phyloP scores from a whole-genome alignment of 2,113 vertebrate genomes.

The Podilymbus podiceps region DNA sequence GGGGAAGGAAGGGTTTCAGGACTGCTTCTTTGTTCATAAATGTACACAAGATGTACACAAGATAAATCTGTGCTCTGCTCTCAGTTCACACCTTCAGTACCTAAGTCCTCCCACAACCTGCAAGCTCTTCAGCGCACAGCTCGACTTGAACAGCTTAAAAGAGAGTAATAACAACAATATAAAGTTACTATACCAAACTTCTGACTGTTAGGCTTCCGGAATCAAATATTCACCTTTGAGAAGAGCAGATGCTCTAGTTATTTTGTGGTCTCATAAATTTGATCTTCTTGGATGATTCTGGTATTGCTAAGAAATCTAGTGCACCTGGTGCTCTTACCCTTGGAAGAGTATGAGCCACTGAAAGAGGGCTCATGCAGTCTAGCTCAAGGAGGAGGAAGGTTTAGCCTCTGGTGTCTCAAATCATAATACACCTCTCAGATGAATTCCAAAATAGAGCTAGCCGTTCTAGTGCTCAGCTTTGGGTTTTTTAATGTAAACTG shows the following conservation, averaged over 20 bases:
- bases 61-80: not conserved
- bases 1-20: not conserved
- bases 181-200: not conserved
- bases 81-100: not conserved
- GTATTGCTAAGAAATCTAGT: not conserved
- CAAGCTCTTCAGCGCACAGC: not conserved
- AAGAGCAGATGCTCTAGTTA: not conserved
- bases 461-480: not conserved
- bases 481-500: not conserved
- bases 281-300: not conserved
- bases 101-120: not conserved
- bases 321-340: not conserved
- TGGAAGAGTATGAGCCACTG: not conserved
- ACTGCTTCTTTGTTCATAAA: not conserved
- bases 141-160: not conserved
- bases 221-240: not conserved
- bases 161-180: fast-evolving
- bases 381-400: not conserved
- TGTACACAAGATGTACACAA: not conserved
- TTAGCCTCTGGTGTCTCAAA: not conserved
- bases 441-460: not conserved
- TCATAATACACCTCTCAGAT: not conserved
- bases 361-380: not conserved
- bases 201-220: not conserved
- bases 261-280: not conserved